Base-by-base conservation (phyloP, 2,113 vertebrate species). In the Brachirus orientalis region DNA sequence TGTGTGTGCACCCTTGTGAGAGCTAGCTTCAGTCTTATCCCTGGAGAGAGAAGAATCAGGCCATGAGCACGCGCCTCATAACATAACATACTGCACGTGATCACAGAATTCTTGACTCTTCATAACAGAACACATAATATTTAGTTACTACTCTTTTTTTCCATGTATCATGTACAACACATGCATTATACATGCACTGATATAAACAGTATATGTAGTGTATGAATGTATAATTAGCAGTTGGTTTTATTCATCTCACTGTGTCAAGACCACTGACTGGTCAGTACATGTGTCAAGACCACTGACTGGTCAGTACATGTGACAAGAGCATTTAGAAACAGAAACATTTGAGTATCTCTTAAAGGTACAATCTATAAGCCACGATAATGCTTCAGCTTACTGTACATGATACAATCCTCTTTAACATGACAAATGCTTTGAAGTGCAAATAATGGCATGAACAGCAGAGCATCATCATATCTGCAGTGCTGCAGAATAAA, bases 11-110 rank as follows among this genome's bases (percentile, higher is more conserved):
- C 5, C 20, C n/a, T 16, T 12, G 33, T 35, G 33, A 28, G n/a
- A 19, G 10, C 33, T 10, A 48, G 43, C 35, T 63, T n/a, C 47
- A 75, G 37, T 46, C 53, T 45, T 19, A 1, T 80, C 41, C 68
- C 81, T 61, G 2, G 74, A 85, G 77, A 83, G 47, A 57, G 20
- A 14, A 70, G 41, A 85, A 88, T 79, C 57, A 82, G 83, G 81
- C 68, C 81, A 76, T 8, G 59, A 69, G 54, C 71, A 77, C 14
- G 35, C 65, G 81, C 7, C 37, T 57, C 47, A 0, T 52, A 22
- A 67, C 38, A 0, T 58, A 70, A 57, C 57, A 67, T 53, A 41
- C 4, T 37, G 16, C 55, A 71, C 20, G 63, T 79, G 80, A 72
- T 48, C 8, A 37, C 54, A 43, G 62, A 47, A 77, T 68, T 51